phyloP scores from a whole-genome alignment of 2,888 invertebrate genomes.

The Conomelus anceps region DNA sequence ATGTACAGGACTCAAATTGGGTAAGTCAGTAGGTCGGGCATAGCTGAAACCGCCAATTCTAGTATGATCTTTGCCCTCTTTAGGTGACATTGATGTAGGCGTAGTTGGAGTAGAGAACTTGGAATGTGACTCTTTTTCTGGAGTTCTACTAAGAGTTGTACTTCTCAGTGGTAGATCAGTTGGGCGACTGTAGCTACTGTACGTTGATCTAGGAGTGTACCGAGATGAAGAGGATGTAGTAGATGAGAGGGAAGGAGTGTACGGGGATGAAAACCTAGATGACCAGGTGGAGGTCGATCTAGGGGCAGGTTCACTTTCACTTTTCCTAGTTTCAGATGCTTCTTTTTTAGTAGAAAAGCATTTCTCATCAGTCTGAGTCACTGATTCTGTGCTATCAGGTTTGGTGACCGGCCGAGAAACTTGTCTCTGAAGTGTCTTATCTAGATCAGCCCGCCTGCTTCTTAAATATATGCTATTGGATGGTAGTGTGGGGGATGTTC shows the following conservation, averaged over 20 bases:
- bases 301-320: constrained; percentile 5
- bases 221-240: neutral
- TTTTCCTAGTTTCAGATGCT: constrained; percentile 29
- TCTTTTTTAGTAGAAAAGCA: constrained; percentile 39
- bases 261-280: neutral
- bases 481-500: constrained; percentile 71
- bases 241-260: constrained; percentile 9
- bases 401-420: constrained; percentile 32
- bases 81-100: constrained; percentile 11
- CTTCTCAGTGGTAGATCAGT: constrained; percentile 22
- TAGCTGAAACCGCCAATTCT: constrained; percentile 39
- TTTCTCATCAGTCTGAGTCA: constrained; percentile 48
- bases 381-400: constrained; percentile 39
- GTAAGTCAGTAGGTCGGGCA: constrained; percentile 36
- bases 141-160: neutral
- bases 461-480: constrained; percentile 55
- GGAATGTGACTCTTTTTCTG: constrained; percentile 1
- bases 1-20: constrained; percentile 52
- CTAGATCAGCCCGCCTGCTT: constrained; percentile 62
- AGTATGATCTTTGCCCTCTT: constrained; percentile 28
- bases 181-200: constrained; percentile 17
- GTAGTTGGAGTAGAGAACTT: constrained; percentile 13
- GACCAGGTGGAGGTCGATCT: neutral
- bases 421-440: constrained; percentile 64
- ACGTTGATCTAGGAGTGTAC: constrained; percentile 15